Base-by-base conservation (phyloP, 2,888 invertebrate species). In the Phaedon cochleariae region DNA sequence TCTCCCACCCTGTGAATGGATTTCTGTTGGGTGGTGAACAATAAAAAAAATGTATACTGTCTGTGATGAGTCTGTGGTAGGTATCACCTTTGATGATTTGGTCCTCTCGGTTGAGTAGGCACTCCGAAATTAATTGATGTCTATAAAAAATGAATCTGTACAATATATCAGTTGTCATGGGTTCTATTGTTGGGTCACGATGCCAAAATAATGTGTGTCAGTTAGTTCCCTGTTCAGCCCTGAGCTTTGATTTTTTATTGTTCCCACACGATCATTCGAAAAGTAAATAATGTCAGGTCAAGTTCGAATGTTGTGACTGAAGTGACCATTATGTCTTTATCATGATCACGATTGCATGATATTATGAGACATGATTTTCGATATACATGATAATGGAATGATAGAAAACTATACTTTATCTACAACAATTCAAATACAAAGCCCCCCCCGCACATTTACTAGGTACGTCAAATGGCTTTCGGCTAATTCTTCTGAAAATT, bases 201-300 rank as follows among this genome's bases (percentile, higher is more conserved):
- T 17, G 45, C 20, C 57, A 12, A 22, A 55, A 41, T 31, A 53
- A 55, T 55, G 41, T 55, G 41, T 57, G 57, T 57, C 45, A 45
- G 45, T 57, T 26, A 45, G 45, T 57, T 41, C 12, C 57, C 57
- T 34, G n/a, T 26, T 45, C 45, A 57, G 45, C 57, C 57, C 57
- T 57, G 57, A 57, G 57, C 45, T 41, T 6, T 9, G 15, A 5
- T 37, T 57, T 57, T 57, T 57, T 57, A 57, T 57, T 57, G 57
- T 57, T 57, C 41, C 22, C 26, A 57, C 45, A 57, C 46, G 45
- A 41, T n/a, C 15, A 41, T 57, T 57, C 57, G 26, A 57, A 57
- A 57, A 41, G 41, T n/a, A 15, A 41, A 41, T 41, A 41, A 45
- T 37, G 26, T 26, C 57, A 29, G 54, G 57, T 57, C 57, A 57